Conservation (phyloP, 2,888 invertebrate species). For the Eristalis tenax region DNA sequence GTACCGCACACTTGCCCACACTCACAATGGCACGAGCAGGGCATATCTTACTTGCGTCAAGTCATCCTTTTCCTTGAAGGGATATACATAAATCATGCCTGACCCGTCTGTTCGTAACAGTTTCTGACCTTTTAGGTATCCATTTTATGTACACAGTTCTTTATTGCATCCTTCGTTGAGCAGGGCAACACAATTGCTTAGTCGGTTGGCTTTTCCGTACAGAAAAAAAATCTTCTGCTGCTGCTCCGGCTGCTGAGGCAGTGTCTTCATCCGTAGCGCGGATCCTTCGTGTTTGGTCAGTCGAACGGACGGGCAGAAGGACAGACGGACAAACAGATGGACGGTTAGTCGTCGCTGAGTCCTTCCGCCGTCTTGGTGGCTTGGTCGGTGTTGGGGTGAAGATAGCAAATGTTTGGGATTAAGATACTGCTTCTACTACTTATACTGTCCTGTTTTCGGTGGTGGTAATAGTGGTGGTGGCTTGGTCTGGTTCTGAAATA, state of each 20-base stretch:
- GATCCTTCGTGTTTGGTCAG: slow-evolving; percentile 47
- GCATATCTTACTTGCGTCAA: slow-evolving; percentile 69
- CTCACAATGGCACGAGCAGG: slow-evolving; percentile 51
- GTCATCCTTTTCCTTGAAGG: slow-evolving; percentile 68
- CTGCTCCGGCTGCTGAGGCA: slow-evolving; percentile 24
- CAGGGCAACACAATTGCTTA: slow-evolving; percentile 63
- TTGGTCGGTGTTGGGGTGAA: slow-evolving; percentile 55
- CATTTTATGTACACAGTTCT: slow-evolving; percentile 70
- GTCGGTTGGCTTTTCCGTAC: slow-evolving; percentile 44
- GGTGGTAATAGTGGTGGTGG: slow-evolving; percentile 17
- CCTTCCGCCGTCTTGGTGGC: slow-evolving; percentile 13
- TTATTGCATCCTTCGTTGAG: slow-evolving; percentile 66
- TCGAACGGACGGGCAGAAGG: background rate
- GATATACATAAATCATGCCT: slow-evolving; percentile 72
- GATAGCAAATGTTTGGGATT: slow-evolving; percentile 68
- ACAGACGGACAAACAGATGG: background rate
- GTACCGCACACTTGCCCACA: background rate
- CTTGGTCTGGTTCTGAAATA: slow-evolving; percentile 50
- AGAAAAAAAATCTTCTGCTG: slow-evolving; percentile 44
- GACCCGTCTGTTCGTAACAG: slow-evolving; percentile 70
- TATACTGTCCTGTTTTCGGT: slow-evolving; percentile 68
- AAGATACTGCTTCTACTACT: slow-evolving; percentile 62
- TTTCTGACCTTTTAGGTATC: slow-evolving; percentile 70
- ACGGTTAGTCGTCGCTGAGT: slow-evolving; percentile 4
- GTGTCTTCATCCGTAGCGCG: slow-evolving; percentile 68